phyloP scores from a whole-genome alignment of 2,888 invertebrate species.

The Synergus gifuensis region DNA sequence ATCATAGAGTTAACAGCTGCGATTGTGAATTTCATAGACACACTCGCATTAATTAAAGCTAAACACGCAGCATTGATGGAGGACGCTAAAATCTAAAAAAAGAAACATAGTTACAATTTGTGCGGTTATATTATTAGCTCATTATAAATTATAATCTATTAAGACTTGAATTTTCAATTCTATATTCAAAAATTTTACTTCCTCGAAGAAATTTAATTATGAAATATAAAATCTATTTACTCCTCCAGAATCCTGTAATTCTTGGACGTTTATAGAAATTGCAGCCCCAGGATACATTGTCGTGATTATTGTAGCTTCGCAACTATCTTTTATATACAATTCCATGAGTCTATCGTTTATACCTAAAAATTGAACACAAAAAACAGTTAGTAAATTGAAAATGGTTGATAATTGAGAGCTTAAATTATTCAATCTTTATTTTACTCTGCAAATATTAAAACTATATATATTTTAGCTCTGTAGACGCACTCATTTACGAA shows the following conservation, averaged over 20 bases:
- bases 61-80: conserved; percentile 90
- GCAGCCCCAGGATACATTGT: conserved; percentile 89
- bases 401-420: background rate
- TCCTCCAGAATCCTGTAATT: conserved; percentile 90
- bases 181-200: background rate
- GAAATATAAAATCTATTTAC: conserved; percentile 79
- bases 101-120: conserved; percentile 53
- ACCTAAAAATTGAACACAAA: conserved; percentile 72
- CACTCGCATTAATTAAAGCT: conserved; percentile 89
- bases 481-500: too few relatives aligned
- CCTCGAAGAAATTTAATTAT: background rate
- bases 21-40: conserved; percentile 90
- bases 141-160: background rate
- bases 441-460: too few relatives aligned
- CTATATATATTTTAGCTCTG: too few relatives aligned
- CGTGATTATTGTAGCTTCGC: conserved; percentile 86
- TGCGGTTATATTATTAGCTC: too few relatives aligned
- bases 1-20: conserved; percentile 89
- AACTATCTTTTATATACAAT: conserved; percentile 86
- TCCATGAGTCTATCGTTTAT: conserved; percentile 87
- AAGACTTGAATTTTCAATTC: background rate
- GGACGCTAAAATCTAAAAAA: conserved; percentile 85
- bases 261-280: conserved; percentile 89
- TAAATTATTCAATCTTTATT: background rate
- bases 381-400: background rate